phyloP scores from a whole-genome alignment of 2,888 invertebrate species.

The Arenicola marina region DNA sequence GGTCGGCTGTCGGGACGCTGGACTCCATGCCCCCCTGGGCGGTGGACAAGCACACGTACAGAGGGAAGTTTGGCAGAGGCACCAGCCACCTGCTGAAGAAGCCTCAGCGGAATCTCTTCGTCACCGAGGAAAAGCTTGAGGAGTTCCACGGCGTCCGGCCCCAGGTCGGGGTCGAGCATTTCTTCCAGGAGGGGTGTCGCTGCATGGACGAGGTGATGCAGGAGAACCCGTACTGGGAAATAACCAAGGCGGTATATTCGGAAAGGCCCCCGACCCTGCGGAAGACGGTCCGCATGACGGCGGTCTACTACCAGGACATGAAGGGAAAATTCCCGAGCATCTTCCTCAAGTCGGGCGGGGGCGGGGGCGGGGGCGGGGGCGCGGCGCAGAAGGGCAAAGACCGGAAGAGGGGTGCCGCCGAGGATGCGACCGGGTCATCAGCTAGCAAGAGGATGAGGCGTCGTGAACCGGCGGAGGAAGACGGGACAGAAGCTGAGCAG shows the following conservation, averaged over 20 bases:
- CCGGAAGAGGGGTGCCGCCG: background rate
- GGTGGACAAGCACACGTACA: constrained; percentile 25
- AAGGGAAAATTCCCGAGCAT: background rate
- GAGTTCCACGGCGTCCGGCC: constrained; percentile 19
- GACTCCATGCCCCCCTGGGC: constrained; percentile 20
- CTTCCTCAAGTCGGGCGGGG: background rate
- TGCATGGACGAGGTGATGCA: constrained; percentile 8
- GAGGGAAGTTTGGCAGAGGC: constrained; percentile 19
- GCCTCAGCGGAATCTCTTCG: background rate
- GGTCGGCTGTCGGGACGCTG: constrained; percentile 5
- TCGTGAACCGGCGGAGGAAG: background rate
- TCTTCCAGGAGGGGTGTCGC: constrained; percentile 13
- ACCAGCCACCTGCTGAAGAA: constrained; percentile 13
- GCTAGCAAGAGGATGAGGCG: background rate
- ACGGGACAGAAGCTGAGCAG: background rate
- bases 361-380: background rate
- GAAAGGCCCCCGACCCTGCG: constrained; percentile 9
- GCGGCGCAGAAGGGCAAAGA: background rate
- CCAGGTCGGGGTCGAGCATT: constrained; percentile 8
- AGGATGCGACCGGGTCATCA: background rate
- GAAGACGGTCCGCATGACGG: constrained; percentile 20
- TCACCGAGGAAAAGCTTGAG: constrained; percentile 13
- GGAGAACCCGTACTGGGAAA: constrained; percentile 20
- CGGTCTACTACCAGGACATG: constrained; percentile 6
- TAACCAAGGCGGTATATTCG: constrained; percentile 14